Evolutionary conservation across 2,113 vertebrate genomes (phyloP).

Genomic region (Dipodomys merriami): DNA sequence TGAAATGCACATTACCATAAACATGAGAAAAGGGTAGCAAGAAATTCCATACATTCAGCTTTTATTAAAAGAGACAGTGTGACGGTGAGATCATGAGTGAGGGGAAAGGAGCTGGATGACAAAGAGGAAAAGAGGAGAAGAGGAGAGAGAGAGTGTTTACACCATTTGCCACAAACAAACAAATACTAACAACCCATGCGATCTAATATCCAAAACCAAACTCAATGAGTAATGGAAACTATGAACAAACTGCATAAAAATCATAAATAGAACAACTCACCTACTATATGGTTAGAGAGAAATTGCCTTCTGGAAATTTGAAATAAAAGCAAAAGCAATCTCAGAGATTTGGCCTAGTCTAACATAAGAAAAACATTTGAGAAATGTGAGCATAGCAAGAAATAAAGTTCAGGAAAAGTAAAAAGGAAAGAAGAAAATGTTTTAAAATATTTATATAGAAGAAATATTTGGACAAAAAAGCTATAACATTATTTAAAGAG

Average conservation of each 20-base stretch:
- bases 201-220: background rate
- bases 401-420: background rate
- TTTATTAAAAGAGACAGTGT: background rate
- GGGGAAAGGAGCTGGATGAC: no score
- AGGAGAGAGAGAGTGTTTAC: no score
- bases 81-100: fast-evolving
- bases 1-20: background rate
- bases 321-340: background rate
- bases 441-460: background rate
- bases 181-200: background rate
- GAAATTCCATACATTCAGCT: background rate
- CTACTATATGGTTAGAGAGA: background rate
- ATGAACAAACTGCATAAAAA: background rate
- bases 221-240: background rate
- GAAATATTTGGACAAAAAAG: no score
- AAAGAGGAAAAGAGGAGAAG: background rate
- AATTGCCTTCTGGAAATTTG: background rate
- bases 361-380: background rate
- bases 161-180: background rate
- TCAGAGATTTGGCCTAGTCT: background rate
- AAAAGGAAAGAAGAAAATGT: background rate
- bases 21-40: background rate
- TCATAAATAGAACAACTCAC: background rate
- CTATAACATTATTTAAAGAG: no score
- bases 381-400: background rate